Conservation (phyloP, 2,797 vertebrate genomes). For the Phataginus tricuspis region DNA sequence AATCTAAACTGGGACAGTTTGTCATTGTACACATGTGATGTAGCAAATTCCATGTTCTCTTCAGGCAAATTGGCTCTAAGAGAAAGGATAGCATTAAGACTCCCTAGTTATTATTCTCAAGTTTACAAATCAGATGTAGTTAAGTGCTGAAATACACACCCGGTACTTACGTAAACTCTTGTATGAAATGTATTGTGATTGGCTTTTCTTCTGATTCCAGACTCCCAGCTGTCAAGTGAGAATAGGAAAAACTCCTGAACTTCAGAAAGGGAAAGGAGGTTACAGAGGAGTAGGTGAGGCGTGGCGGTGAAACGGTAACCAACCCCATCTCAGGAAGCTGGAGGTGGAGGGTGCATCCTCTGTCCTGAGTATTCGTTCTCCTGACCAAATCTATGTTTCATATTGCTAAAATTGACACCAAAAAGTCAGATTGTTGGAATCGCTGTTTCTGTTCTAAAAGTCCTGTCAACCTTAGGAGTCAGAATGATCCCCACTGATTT, state of each 20-base stretch:
- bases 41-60: background rate
- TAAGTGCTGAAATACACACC: background rate
- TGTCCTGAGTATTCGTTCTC: background rate
- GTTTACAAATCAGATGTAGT: background rate
- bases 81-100: background rate
- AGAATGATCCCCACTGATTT: background rate
- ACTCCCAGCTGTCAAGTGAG: background rate
- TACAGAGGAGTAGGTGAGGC: background rate
- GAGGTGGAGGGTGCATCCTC: fast-evolving
- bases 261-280: background rate
- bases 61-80: background rate
- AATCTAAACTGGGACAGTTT: background rate
- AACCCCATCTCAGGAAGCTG: background rate
- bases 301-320: background rate
- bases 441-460: background rate
- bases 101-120: background rate
- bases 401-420: background rate
- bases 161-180: background rate
- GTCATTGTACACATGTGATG: fast-evolving
- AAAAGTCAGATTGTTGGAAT: background rate
- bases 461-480: background rate
- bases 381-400: too few relatives aligned
- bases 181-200: background rate
- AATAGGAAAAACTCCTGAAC: background rate
- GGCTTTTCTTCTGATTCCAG: background rate